Evolutionary conservation across 2,797 vertebrate species (phyloP).

Genomic region (Alosa sapidissima): DNA sequence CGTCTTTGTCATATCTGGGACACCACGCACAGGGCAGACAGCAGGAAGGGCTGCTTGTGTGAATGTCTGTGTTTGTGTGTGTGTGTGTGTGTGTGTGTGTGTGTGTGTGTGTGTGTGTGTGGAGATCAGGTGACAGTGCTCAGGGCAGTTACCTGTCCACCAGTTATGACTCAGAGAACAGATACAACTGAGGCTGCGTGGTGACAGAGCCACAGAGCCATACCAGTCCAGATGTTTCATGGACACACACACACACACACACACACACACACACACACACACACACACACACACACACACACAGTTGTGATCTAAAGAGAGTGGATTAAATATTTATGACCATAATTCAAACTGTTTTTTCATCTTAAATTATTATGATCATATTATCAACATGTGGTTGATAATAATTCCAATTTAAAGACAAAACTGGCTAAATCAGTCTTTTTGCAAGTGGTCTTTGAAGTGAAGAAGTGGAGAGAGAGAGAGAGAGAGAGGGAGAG

Average conservation of each 20-base stretch:
- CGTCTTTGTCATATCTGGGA: slow-evolving; percentile 19
- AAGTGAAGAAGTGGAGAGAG: background rate
- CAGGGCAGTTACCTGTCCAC: background rate
- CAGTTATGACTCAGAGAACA: background rate
- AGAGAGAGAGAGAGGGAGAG: background rate
- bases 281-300: background rate
- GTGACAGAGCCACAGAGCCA: background rate
- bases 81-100: background rate
- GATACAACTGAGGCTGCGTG: background rate
- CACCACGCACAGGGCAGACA: background rate
- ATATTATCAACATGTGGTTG: background rate
- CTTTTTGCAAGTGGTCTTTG: background rate
- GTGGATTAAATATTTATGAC: background rate
- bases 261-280: background rate
- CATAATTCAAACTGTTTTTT: background rate
- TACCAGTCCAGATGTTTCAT: background rate
- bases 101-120: background rate
- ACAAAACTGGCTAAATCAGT: background rate
- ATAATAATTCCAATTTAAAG: background rate
- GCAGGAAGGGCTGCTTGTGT: background rate
- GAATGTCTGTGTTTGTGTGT: background rate
- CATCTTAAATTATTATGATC: background rate
- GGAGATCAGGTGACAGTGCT: background rate
- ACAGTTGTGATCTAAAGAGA: background rate
- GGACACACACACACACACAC: background rate